Conservation (phyloP, 2,888 invertebrate species). For the Lutraria lutraria region DNA sequence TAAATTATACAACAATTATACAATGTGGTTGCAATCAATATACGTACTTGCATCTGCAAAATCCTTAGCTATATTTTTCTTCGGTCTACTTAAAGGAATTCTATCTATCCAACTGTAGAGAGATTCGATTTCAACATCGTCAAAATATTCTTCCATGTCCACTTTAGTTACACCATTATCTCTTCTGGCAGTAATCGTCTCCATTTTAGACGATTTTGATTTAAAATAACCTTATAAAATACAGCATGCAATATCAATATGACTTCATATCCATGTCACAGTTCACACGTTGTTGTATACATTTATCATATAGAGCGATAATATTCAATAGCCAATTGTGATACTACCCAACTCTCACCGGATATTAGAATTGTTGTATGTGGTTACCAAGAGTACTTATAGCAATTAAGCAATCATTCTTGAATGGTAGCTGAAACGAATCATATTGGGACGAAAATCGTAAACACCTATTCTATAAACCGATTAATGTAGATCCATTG, state of each 20-base stretch:
- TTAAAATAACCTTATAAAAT: background rate
- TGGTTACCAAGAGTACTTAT: slow-evolving; percentile 67
- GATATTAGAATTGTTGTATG: slow-evolving; percentile 69
- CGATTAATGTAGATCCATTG: background rate
- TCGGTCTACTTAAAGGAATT: slow-evolving; percentile 86
- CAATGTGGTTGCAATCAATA: background rate
- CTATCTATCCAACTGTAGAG: slow-evolving; percentile 87
- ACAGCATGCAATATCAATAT: slow-evolving; percentile 1
- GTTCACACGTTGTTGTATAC: background rate
- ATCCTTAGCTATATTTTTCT: slow-evolving; percentile 86
- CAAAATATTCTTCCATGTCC: slow-evolving; percentile 83
- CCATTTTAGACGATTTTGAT: slow-evolving; percentile 45
- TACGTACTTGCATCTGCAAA: slow-evolving; percentile 87
- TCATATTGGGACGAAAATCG: slow-evolving; percentile 17
- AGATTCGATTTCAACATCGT: slow-evolving; percentile 85
- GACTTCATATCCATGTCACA: slow-evolving; percentile 35
- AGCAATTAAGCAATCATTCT: background rate
- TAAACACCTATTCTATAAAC: background rate
- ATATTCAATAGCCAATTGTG: background rate
- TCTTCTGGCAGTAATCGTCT: slow-evolving; percentile 66
- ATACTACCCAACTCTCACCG: slow-evolving; percentile 45
- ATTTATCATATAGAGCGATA: background rate
- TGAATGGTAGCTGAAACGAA: slow-evolving; percentile 48
- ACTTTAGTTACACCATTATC: slow-evolving; percentile 73
- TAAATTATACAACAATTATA: background rate